Conservation (phyloP, 2,797 vertebrate genomes). For the Fundulus diaphanus region DNA sequence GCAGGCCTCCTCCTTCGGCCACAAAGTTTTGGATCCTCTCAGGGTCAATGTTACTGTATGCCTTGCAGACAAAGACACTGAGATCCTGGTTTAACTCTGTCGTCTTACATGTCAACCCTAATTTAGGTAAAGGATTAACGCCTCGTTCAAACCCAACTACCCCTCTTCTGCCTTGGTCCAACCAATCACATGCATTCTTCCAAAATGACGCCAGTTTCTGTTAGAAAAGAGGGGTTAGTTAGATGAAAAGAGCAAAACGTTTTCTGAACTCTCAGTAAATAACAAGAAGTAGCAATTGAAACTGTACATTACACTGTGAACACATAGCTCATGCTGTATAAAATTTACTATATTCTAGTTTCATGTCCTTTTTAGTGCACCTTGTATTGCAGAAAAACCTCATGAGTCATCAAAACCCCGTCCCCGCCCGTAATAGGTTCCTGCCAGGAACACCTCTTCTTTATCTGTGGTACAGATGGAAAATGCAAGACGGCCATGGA, state of each 20-base stretch:
- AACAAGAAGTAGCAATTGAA: background rate
- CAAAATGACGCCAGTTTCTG: slow-evolving; percentile 72
- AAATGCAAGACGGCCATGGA: slow-evolving; percentile 85
- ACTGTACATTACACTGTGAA: background rate
- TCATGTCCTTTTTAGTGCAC: slow-evolving; percentile 5
- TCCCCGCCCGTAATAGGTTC: slow-evolving; percentile 82
- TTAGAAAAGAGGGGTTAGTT: background rate
- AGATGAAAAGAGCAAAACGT: background rate
- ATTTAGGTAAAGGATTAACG: slow-evolving; percentile 37
- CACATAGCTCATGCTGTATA: background rate
- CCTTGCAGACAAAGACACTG: slow-evolving; percentile 79
- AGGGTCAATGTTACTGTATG: slow-evolving; percentile 64
- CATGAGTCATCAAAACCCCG: slow-evolving; percentile 79
- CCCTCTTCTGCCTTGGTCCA: slow-evolving; percentile 77
- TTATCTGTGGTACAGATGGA: slow-evolving; percentile 73
- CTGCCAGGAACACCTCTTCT: slow-evolving; percentile 78
- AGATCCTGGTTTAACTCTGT: slow-evolving; percentile 68
- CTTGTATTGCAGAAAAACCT: slow-evolving; percentile 60
- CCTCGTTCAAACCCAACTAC: slow-evolving; percentile 67
- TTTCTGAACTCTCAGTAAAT: no score
- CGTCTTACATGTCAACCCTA: slow-evolving; percentile 57
- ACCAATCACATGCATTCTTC: slow-evolving; percentile 81
- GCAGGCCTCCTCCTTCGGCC: slow-evolving; percentile 84
- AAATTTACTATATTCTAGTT: background rate
- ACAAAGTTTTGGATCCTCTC: slow-evolving; percentile 83